Conservation (phyloP, 2,888 invertebrate genomes). For the Athrips mouffetella region DNA sequence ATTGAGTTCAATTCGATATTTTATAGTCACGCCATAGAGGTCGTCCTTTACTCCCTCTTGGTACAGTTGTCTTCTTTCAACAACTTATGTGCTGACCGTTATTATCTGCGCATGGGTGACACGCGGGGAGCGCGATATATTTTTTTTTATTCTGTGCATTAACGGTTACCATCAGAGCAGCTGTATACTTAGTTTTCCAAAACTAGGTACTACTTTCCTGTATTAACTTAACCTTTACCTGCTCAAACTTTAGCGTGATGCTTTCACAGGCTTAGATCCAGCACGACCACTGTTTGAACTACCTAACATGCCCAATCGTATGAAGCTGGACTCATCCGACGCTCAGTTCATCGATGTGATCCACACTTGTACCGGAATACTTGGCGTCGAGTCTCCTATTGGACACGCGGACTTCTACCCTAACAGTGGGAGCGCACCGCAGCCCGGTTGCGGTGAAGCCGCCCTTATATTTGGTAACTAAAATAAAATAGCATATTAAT, state of each 20-base stretch:
- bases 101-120: too few relatives aligned
- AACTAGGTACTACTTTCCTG: too few relatives aligned
- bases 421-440: conserved; percentile 81
- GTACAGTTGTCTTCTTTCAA: too few relatives aligned
- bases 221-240: too few relatives aligned
- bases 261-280: conserved; percentile 81
- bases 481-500: background rate
- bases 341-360: conserved; percentile 81
- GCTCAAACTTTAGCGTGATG: background rate
- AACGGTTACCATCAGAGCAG: too few relatives aligned
- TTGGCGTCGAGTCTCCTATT: conserved; percentile 80
- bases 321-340: conserved; percentile 77
- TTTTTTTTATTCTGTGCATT: too few relatives aligned
- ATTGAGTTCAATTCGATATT: too few relatives aligned
- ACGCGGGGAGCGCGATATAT: too few relatives aligned
- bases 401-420: conserved; percentile 85
- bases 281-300: conserved; percentile 82
- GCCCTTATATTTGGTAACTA: conserved; percentile 41
- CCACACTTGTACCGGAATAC: conserved; percentile 83
- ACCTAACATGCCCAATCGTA: conserved; percentile 68
- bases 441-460: conserved; percentile 81
- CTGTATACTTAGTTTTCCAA: too few relatives aligned
- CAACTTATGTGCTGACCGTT: too few relatives aligned
- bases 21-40: too few relatives aligned
- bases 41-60: too few relatives aligned